phyloP scores from a whole-genome alignment of 2,113 vertebrate species.

The Spea bombifrons region DNA sequence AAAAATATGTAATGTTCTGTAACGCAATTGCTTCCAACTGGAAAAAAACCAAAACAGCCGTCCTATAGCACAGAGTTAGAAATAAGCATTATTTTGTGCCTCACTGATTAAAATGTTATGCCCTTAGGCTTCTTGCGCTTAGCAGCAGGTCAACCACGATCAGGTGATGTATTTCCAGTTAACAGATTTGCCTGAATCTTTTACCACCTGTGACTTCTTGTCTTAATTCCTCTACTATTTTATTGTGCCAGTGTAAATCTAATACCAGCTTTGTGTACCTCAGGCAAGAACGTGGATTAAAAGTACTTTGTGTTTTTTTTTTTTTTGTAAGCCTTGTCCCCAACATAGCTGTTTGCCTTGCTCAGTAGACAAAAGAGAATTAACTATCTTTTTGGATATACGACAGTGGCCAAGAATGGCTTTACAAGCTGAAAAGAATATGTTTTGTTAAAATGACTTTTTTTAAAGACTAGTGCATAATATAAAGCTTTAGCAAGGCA shows the following conservation, averaged over 20 bases:
- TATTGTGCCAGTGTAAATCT: slow-evolving; percentile 41
- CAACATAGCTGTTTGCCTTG: not conserved
- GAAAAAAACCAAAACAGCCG: slow-evolving; percentile 28
- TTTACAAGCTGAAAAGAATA: no score
- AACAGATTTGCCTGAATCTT: slow-evolving; percentile 37
- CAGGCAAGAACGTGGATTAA: slow-evolving; percentile 37
- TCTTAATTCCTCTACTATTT: slow-evolving; percentile 40
- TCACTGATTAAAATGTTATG: slow-evolving; percentile 47
- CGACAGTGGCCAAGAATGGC: no score
- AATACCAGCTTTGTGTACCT: slow-evolving; percentile 37
- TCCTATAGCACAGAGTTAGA: slow-evolving; percentile 37
- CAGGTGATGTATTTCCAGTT: slow-evolving; percentile 46
- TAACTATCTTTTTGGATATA: no score
- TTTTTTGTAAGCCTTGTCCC: slow-evolving; percentile 21
- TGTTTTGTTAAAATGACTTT: no score
- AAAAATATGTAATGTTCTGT: slow-evolving; percentile 47
- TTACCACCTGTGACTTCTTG: slow-evolving; percentile 41
- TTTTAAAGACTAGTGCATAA: no score
- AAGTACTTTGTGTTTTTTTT: slow-evolving; percentile 25
- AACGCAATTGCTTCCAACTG: slow-evolving; percentile 43
- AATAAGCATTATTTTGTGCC: slow-evolving; percentile 43
- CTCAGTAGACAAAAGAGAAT: not conserved
- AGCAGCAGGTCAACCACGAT: slow-evolving; percentile 45
- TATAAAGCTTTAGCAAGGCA: no score
- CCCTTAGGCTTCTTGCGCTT: slow-evolving; percentile 39